Base-by-base conservation (phyloP, 1,140 invertebrate species). In the Drusus annulatus region DNA sequence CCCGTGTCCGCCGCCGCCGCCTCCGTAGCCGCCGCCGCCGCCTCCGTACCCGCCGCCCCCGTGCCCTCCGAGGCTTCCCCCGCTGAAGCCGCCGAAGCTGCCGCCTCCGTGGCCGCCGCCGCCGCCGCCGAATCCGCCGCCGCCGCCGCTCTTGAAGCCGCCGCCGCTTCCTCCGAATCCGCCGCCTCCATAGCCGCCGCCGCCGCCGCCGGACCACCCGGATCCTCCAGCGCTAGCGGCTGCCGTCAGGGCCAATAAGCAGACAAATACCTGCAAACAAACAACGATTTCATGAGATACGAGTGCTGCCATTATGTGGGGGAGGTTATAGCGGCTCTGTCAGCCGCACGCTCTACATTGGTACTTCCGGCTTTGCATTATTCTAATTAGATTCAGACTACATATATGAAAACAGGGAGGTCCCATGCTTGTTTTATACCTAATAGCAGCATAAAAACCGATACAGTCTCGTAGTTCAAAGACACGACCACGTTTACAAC, bases 261-360 rank as follows among this genome's bases (percentile, higher is more conserved):
- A 81, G 28, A 83, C 80, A 78, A 83, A 83, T 73, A 83, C 80
- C 82, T 83, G 31, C 36, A 45, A 45, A 45, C 8, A 45, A 7
- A 45, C 10, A 13, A 45, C 13, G 6, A 4, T 36, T 8, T 6
- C 5, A 45, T 45, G n/a, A n/a, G n/a, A n/a, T 45, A 36, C 31
- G 8, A 28, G 25, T 28, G 25, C n/a, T n/a, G n/a, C n/a, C n/a
- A n/a, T n/a, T n/a, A n/a, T n/a, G n/a, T n/a, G n/a, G n/a, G n/a
- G n/a, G n/a, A n/a, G n/a, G n/a, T n/a, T n/a, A n/a, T n/a, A n/a
- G n/a, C n/a, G n/a, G n/a, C n/a, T n/a, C n/a, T n/a, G n/a, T n/a
- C n/a, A 45, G 36, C 10, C 8, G 5, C 13, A 45, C 36, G 36
- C 36, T 45, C 13, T 45, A 45, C 13, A 45, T 13, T 13, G 36